Conservation (phyloP, 2,797 vertebrate species). For the Sternarchorhynchus goeldii region DNA sequence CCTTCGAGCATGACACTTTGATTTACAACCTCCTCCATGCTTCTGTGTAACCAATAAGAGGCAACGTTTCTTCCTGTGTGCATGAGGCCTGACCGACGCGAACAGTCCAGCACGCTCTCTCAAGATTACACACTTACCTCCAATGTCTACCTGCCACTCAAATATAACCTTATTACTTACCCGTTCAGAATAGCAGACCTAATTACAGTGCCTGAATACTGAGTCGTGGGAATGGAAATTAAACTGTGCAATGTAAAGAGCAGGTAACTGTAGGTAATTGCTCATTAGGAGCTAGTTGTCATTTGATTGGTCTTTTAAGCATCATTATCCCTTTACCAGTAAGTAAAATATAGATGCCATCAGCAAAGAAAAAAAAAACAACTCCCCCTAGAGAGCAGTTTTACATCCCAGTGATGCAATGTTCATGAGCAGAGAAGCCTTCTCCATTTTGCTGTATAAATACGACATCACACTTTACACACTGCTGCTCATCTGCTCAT, state of each 20-base stretch:
- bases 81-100: too few relatives aligned
- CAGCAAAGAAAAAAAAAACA: too few relatives aligned
- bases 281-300: neutral
- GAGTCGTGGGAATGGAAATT: neutral
- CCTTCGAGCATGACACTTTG: neutral
- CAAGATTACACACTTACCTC: slow-evolving; percentile 1
- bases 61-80: neutral
- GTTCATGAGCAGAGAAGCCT: too few relatives aligned
- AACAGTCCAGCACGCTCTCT: too few relatives aligned
- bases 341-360: too few relatives aligned
- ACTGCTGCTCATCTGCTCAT: too few relatives aligned
- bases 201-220: slow-evolving; percentile 29
- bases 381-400: too few relatives aligned
- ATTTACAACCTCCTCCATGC: neutral
- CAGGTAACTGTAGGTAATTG: neutral
- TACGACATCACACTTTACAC: too few relatives aligned
- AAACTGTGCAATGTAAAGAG: neutral
- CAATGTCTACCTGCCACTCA: neutral
- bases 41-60: neutral
- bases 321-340: too few relatives aligned
- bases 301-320: too few relatives aligned
- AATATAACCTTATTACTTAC: slow-evolving; percentile 26
- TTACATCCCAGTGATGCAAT: too few relatives aligned
- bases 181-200: slow-evolving; percentile 18
- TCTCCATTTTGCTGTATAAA: too few relatives aligned